A percentile compares a stretch with the other conserved stretches of the same genome.
phyloP scores from a whole-genome alignment of 2,113 vertebrate genomes.

The Gasterosteus nipponicus region DNA sequence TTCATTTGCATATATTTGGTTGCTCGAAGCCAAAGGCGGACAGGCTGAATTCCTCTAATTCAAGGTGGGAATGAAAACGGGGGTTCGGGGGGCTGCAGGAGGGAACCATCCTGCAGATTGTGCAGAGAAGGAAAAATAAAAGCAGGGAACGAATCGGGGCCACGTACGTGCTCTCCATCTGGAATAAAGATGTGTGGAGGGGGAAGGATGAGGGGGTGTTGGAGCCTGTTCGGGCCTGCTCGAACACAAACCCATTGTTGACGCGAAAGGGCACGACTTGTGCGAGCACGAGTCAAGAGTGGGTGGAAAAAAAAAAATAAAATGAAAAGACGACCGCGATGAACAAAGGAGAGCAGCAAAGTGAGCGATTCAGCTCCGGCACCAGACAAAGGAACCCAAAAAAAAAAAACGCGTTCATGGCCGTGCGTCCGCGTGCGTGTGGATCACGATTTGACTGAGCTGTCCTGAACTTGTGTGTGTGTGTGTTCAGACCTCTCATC shows the following conservation, averaged over 20 bases:
- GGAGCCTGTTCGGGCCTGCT: conserved; percentile 58
- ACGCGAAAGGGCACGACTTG: conserved; percentile 30
- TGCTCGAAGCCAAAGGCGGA: conserved; percentile 38
- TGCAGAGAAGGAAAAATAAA: conserved; percentile 46
- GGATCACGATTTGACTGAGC: conserved; percentile 42
- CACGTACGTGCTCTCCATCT: conserved; percentile 38
- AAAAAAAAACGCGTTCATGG: neutral
- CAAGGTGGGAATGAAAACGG: neutral
- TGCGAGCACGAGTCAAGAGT: conserved; percentile 35
- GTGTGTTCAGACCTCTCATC: conserved; percentile 41
- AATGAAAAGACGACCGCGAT: neutral
- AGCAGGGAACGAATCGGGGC: conserved; percentile 36
- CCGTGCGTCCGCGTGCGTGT: conserved; percentile 14
- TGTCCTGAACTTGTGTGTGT: conserved; percentile 65
- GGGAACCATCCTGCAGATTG: conserved; percentile 29
- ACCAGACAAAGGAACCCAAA: neutral
- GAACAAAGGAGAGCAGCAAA: conserved; percentile 31
- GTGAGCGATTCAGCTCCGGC: conserved; percentile 1
- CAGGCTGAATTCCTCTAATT: conserved; percentile 25
- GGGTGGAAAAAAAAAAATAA: neutral
- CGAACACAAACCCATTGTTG: conserved; percentile 28
- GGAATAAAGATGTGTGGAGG: conserved; percentile 47
- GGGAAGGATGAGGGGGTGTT: conserved; percentile 23
- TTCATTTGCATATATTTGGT: conserved; percentile 62
- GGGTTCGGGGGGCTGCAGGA: conserved; percentile 3